Evolutionary conservation across 2,888 invertebrate genomes (phyloP), one percentile per base, ranked within the genome.

Genomic region (Hylaea fasciaria): DNA sequence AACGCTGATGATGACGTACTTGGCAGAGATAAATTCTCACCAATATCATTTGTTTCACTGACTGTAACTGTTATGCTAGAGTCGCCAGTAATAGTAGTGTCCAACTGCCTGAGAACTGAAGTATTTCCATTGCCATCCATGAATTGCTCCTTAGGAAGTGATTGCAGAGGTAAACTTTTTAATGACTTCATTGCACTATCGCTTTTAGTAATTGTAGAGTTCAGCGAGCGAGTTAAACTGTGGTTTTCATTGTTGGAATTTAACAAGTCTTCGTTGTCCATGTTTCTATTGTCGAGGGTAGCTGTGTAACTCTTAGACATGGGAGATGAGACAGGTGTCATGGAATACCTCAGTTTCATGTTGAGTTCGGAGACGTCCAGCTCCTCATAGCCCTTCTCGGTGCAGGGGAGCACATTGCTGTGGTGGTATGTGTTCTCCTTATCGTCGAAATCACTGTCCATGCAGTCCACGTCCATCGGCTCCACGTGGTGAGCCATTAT

Each of bases 301-400:
- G 82, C 81, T 8, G 86, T 85, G 65, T 73, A 87, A 66, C 91
- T 91, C 69, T 84, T 89, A 2, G 91, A 88, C 91, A 91, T 89
- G 2, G 91, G 89, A 9, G 91, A 91, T 0, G 85, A 73, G 0
- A 78, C 80, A 9, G 91, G 91, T n/a, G 90, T 91, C 13, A 85
- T 72, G 8, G 91, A 91, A 66, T 87, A 91, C 76, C 90, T 85
- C 45, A 91, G 72, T 74, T 87, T 91, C 89, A 91, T 90, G 71
- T 88, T 91, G 10, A 89, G 73, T 62, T 91, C 91, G 0, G 91
- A 88, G 0, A 88, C 85, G 73, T 92, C 91, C 68, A 91, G 62
- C 62, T 91, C 91, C 69, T 91, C 91, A 60, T 89, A 89, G 0
- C 89, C 90, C 66, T 90, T 91, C 59, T 91, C 91, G 0, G 86